Evolutionary conservation across 2,888 invertebrate species (phyloP), one percentile per base, ranked within the genome.

Genomic region (Acleris laterana): DNA sequence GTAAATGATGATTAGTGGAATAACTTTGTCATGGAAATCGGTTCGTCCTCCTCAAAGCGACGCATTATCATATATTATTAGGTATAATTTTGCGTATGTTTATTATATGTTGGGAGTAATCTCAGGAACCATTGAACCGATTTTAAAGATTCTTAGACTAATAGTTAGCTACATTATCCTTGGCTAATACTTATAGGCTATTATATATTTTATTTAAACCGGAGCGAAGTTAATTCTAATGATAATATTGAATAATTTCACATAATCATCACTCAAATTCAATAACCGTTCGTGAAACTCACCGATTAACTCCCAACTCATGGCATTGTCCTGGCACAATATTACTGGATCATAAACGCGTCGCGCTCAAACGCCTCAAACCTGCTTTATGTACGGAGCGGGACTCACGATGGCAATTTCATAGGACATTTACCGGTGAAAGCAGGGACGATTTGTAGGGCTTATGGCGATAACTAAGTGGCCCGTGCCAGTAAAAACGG

Each of bases 331-430:
- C 80, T 80, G 78, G 77, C 79, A 80, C 79, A 81, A 82, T 83
- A 87, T 87, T 83, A 85, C 78, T 81, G 82, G 82, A 84, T 85
- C 87, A 89, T 89, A 88, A 88, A 87, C 82, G 88, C 84, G 84
- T 82, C 84, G 80, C 81, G 75, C 76, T 82, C 84, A 80, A 82
- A 75, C 76, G 81, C 88, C 76, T 82, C 84, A 80, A 82, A 75
- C 76, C 81, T 89, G 80, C 75, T 91, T 90, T 90, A 92, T 88
- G 81, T 81, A 74, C 80, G 65, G 77, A 76, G 83, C 87, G 89
- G 81, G 87, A 87, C 87, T 90, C 90, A 90, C 90, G 90, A 90
- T 83, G 81, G 83, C 89, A 89, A 90, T 90, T 90, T 88, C 83
- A 78, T 85, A 82, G 85, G 85, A 88, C 86, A 85, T 88, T 90